Percentiles rank a stretch among this genome's conserved stretches.
Conservation (phyloP, 2,888 invertebrate species). For the Apodemia duryi region DNA sequence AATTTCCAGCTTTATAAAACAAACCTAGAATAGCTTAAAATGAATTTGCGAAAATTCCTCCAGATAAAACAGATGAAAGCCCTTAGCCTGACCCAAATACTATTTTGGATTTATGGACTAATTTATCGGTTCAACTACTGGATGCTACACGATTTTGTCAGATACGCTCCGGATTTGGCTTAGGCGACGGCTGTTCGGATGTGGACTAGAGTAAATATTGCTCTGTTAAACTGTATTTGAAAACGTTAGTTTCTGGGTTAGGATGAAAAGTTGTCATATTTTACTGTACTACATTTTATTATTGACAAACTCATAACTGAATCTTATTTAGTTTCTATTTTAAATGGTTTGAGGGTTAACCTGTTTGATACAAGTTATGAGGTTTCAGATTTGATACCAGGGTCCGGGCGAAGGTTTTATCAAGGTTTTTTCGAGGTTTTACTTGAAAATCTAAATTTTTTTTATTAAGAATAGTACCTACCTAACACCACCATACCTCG, state of each 20-base stretch:
- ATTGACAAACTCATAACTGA: too few species aligned
- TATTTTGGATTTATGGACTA: constrained; percentile 52
- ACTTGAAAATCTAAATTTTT: too few species aligned
- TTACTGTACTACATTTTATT: not conserved
- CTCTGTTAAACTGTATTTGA: not conserved
- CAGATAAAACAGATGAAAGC: constrained; percentile 18
- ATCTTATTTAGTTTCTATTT: too few species aligned
- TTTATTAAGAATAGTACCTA: too few species aligned
- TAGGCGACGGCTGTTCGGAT: constrained; percentile 39
- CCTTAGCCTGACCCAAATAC: constrained; percentile 36
- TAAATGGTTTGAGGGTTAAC: too few species aligned
- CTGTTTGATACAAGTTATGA: too few species aligned
- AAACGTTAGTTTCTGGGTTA: not conserved
- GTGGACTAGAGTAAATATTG: constrained; percentile 33
- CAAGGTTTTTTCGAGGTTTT: too few species aligned
- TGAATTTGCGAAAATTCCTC: constrained; percentile 7
- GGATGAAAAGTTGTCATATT: not conserved
- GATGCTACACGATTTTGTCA: constrained; percentile 45
- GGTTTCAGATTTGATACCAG: too few species aligned
- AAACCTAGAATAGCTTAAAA: not conserved
- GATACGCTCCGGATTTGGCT: constrained; percentile 46
- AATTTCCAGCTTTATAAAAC: not conserved
- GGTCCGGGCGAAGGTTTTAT: too few species aligned
- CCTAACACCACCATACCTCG: too few species aligned
- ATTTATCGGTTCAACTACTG: constrained; percentile 45